A percentile compares a stretch with the other conserved stretches of the same genome.
phyloP scores from a whole-genome alignment of 2,888 invertebrate genomes.

The Smittia sp. region DNA sequence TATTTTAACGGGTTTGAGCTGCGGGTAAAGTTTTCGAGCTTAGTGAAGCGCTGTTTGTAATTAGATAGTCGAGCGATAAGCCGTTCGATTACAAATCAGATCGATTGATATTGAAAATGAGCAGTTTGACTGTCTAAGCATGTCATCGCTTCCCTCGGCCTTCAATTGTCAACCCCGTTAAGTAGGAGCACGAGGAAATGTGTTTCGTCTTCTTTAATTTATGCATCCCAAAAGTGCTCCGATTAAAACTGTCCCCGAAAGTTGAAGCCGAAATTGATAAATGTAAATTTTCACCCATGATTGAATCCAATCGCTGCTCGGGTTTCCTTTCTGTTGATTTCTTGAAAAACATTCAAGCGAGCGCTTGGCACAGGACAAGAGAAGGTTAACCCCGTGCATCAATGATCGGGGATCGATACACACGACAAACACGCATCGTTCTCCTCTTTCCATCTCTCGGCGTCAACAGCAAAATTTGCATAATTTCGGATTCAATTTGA shows the following conservation, averaged over 20 bases:
- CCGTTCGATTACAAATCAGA: too few species aligned
- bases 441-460: background rate
- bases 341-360: constrained; percentile 1
- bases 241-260: background rate
- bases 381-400: background rate
- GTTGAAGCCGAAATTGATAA: constrained; percentile 32
- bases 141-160: too few species aligned
- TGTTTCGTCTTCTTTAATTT: background rate
- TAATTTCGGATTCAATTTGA: constrained; percentile 36
- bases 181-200: too few species aligned
- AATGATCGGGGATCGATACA: constrained; percentile 27
- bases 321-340: background rate
- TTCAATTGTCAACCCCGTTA: too few species aligned
- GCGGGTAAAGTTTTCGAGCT: too few species aligned
- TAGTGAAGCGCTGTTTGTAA: too few species aligned
- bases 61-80: too few species aligned
- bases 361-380: constrained; percentile 10
- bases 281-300: constrained; percentile 36
- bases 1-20: background rate
- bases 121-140: too few species aligned
- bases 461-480: constrained; percentile 28
- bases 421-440: constrained; percentile 17
- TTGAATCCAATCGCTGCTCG: constrained; percentile 18
- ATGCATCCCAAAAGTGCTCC: background rate
- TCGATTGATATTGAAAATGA: too few species aligned